A percentile compares a stretch with the other conserved stretches of the same genome.
These are phyloP conservation scores for Nycteola revayana DNA, from an alignment of 2,888 invertebrate genomes.

Conservation along the genomic window DNA sequence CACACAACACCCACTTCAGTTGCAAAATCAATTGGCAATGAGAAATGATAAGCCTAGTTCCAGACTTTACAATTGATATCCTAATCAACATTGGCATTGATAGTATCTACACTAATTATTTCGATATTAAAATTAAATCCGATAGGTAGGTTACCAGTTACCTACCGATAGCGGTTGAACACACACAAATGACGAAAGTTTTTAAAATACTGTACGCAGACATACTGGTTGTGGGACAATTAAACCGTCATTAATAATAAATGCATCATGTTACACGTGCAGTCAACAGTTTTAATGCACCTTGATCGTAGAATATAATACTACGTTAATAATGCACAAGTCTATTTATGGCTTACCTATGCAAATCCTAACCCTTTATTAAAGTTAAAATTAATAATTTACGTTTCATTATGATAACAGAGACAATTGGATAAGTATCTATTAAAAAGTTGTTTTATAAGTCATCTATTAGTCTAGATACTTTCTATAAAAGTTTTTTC, in stretches of 20 bases:
- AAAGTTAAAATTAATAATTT: too few species aligned
- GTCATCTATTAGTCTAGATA: too few species aligned
- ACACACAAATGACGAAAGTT: too few species aligned
- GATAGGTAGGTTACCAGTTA: slow-evolving; percentile 16
- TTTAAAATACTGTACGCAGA: too few species aligned
- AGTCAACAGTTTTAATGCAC: slow-evolving; percentile 18
- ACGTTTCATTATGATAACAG: too few species aligned
- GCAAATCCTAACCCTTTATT: too few species aligned
- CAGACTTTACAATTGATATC: slow-evolving; percentile 48
- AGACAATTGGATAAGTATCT: too few species aligned
- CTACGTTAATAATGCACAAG: slow-evolving; percentile 14
- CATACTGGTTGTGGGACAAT: slow-evolving; percentile 19
- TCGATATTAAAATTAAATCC: slow-evolving; percentile 25
- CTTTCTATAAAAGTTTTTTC: too few species aligned
- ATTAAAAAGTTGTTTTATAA: too few species aligned
- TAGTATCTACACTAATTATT: slow-evolving; percentile 34
- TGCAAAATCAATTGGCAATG: slow-evolving; percentile 53
- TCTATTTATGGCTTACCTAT: too few species aligned
- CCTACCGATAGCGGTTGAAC: too few species aligned
- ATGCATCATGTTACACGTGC: slow-evolving; percentile 33
- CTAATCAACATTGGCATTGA: slow-evolving; percentile 51
- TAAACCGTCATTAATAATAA: slow-evolving; percentile 29
- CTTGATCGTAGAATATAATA: slow-evolving; percentile 21
- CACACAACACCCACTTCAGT: slow-evolving; percentile 44
- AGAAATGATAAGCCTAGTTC: slow-evolving; percentile 40